phyloP scores from a whole-genome alignment of 2,888 invertebrate genomes.

The Alsophila aescularia region DNA sequence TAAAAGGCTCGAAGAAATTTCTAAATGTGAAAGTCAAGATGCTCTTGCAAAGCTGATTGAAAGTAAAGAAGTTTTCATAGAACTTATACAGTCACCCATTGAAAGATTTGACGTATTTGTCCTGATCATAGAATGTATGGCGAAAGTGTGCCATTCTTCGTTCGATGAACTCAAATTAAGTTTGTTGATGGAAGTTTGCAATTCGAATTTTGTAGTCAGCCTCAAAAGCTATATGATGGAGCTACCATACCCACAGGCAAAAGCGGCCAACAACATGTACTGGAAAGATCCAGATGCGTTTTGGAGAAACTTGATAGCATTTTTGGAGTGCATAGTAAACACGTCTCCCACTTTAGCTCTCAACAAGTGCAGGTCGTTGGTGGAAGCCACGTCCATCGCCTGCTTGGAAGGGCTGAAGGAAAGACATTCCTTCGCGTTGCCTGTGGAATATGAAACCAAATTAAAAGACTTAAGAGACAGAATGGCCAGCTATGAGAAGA shows the following conservation, averaged over 20 bases:
- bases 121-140: conserved; percentile 66
- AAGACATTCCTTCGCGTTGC: conserved; percentile 51
- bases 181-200: conserved; percentile 62
- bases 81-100: conserved; percentile 56
- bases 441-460: conserved; percentile 47
- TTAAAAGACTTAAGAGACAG: conserved; percentile 51
- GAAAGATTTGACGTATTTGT: conserved; percentile 61
- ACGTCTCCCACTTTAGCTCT: conserved; percentile 63
- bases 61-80: conserved; percentile 57
- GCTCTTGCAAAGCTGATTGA: conserved; percentile 59
- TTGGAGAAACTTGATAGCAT: conserved; percentile 63
- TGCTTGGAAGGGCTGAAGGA: conserved; percentile 58
- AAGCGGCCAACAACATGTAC: conserved; percentile 49
- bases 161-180: conserved; percentile 63
- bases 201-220: conserved; percentile 59
- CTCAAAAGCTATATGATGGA: conserved; percentile 64
- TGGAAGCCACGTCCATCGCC: conserved; percentile 55
- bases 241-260: conserved; percentile 53
- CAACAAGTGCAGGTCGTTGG: conserved; percentile 60
- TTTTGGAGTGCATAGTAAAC: conserved; percentile 63
- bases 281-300: conserved; percentile 65
- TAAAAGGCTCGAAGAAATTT: conserved; percentile 58
- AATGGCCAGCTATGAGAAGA: conserved; percentile 47
- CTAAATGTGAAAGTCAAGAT: conserved; percentile 56
- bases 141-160: conserved; percentile 62